Conservation (phyloP, 2,113 vertebrate species). For the Clupea harengus region DNA sequence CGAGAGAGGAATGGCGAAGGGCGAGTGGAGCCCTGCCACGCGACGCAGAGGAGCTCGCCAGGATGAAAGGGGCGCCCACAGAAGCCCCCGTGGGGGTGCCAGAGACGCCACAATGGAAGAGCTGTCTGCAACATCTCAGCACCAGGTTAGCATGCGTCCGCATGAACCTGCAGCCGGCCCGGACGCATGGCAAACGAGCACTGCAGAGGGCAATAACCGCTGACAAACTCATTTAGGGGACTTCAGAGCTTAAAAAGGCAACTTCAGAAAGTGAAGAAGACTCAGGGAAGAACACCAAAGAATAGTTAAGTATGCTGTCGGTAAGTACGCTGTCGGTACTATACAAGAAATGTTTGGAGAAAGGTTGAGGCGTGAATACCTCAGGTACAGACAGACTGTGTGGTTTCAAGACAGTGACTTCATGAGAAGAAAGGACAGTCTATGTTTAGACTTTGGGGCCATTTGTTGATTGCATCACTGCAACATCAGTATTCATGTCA, state of each 20-base stretch:
- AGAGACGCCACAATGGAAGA: not conserved
- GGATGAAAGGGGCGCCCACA: not conserved
- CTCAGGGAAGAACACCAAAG: not conserved
- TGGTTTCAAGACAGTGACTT: not conserved
- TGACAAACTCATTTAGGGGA: not conserved
- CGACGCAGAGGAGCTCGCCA: not conserved
- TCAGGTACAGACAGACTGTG: not conserved
- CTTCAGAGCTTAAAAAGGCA: not conserved
- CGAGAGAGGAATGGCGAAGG: not conserved
- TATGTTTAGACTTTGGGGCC: not conserved
- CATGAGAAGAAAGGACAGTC: no score
- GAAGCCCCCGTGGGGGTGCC: not conserved
- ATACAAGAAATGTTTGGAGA: not conserved
- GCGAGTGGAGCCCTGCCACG: not conserved
- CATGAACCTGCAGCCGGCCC: not conserved
- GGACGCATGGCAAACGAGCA: not conserved
- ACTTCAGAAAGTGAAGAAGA: not conserved
- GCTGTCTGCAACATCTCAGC: not conserved
- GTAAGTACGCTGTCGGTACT: not conserved
- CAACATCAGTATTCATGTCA: not conserved
- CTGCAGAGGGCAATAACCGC: not conserved
- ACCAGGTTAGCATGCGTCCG: not conserved
- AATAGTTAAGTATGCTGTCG: not conserved
- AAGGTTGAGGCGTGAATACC: no score
- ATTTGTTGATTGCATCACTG: not conserved